These are phyloP conservation scores for Agapetus fuscipes DNA, from an alignment of 2,888 invertebrate species.

Conservation along the genomic window DNA sequence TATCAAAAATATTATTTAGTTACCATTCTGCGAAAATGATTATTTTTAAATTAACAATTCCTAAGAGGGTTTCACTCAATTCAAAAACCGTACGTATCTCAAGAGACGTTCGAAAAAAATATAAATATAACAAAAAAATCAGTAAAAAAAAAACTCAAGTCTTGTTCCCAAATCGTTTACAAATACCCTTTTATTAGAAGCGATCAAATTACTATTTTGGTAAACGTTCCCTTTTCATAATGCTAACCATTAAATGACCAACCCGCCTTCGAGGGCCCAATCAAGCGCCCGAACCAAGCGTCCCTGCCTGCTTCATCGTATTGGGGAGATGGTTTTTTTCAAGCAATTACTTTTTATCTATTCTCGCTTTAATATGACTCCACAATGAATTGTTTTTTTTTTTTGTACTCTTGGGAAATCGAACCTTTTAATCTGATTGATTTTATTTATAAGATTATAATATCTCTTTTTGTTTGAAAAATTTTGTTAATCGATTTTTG, in stretches of 20 bases:
- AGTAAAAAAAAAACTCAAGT: background rate
- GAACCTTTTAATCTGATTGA: too few relatives aligned
- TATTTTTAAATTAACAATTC: background rate
- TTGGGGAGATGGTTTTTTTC: background rate
- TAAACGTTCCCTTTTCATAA: slow-evolving; percentile 18
- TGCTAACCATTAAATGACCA: slow-evolving; percentile 11
- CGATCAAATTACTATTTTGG: slow-evolving; percentile 19
- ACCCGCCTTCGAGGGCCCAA: background rate
- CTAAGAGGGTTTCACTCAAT: background rate
- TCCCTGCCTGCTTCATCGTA: background rate
- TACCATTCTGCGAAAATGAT: background rate
- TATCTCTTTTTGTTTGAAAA: too few relatives aligned
- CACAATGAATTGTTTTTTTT: background rate
- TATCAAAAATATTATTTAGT: background rate
- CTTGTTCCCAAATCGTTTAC: slow-evolving; percentile 15
- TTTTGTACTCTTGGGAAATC: too few relatives aligned
- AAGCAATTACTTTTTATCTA: background rate
- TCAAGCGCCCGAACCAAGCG: too few relatives aligned
- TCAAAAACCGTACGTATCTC: background rate
- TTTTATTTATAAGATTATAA: too few relatives aligned
- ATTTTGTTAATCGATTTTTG: too few relatives aligned
- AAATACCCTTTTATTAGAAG: slow-evolving; percentile 16
- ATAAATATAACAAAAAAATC: too few relatives aligned
- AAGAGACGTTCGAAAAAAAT: background rate
- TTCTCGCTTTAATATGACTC: background rate